Base-by-base conservation (phyloP, 2,797 vertebrate species). In the Benthosema pterotum region DNA sequence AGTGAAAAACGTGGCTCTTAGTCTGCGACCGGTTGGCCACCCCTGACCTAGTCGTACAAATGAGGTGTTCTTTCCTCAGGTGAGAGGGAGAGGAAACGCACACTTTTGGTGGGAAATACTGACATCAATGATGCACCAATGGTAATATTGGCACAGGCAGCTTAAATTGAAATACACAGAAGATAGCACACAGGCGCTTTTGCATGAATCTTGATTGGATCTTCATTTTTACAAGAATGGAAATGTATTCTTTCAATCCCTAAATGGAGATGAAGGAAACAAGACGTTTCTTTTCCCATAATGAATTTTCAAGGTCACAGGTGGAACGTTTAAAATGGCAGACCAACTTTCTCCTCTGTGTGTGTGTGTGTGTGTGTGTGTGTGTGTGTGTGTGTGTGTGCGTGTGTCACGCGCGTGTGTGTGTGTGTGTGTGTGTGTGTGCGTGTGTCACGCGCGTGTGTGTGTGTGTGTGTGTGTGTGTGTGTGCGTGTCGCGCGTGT, bases 121-220 rank as follows among this genome's bases (percentile, higher is more conserved):
- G 8, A 38, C 22, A 25, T 1, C 22, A 38, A 32, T 7, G 28
- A 32, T 32, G 8, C 28, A 32, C 5, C 8, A 32, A 32, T 7
- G 8, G 32, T 38, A 38, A 38, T 38, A 38, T 38, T 38, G 8
- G 32, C 8, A 42, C 54, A 56, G 46, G 58, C 28, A 14, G 47
- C 16, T 48, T 13, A 16, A 63, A 74, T 69, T 16, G 22, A 18
- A 62, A 66, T 68, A 64, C 53, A 71, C 63, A 68, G 69, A 52
- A 63, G 13, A 49, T 54, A 32, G 52, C 54, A 45, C 25, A 55
- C 57, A 46, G 15, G 58, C 65, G 54, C 57, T 58, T 66, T 52
- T 68, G 56, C 17, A 9, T 51, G 58, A 25, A 11, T 58, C 69
- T 16, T 69, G 66, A 80, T 16, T 69, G 66, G 79, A 69, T 60